Base-by-base conservation (phyloP, 2,113 vertebrate genomes). In the Elgaria multicarinata region DNA sequence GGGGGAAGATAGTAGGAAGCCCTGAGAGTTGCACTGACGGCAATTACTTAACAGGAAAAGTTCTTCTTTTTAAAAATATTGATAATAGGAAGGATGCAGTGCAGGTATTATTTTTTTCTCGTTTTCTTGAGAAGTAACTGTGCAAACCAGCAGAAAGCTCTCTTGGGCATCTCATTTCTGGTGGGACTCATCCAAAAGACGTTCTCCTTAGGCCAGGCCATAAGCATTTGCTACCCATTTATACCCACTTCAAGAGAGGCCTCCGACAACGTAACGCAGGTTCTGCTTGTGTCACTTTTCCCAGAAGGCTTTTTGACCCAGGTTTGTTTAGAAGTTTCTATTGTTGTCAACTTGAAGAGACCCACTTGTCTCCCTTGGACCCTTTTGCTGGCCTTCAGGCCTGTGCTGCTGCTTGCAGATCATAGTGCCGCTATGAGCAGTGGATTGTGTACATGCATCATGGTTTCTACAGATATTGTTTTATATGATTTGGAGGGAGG, bases 141-240 rank as follows among this genome's bases (percentile, higher is more conserved):
- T 33, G 9, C 12, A 66, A 39, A 66, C 90, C 93, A 93, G 87
- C 82, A 55, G 90, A 83, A 83, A 83, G 33, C 31, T 78, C n/a
- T 92, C n/a, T 94, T 90, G 33, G 75, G 50, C 58, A 76, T 87
- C 3, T 66, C 13, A 84, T 90, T 31, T 94, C 85, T 90, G 92
- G 91, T 82, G 90, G 94, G 91, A 92, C 90, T 82, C 93, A 92
- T 93, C 89, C 89, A 87, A 88, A 44, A 72, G 46, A 80, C 91
- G 36, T 77, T 72, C 94, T 88, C 84, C 31, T 31, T n/a, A 76
- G 69, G 53, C 93, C 90, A 89, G 39, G 69, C 92, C 72, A 88
- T 83, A 36, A 90, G 88, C 33, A 39, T 66, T 44, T 84, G 6
- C 33, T 86, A 13, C 18, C 85, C 3, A 24, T 89, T 24, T n/a